These are phyloP conservation scores for Tribolium castaneum DNA, from an alignment of 1,140 invertebrate species.

Conservation along the genomic window DNA sequence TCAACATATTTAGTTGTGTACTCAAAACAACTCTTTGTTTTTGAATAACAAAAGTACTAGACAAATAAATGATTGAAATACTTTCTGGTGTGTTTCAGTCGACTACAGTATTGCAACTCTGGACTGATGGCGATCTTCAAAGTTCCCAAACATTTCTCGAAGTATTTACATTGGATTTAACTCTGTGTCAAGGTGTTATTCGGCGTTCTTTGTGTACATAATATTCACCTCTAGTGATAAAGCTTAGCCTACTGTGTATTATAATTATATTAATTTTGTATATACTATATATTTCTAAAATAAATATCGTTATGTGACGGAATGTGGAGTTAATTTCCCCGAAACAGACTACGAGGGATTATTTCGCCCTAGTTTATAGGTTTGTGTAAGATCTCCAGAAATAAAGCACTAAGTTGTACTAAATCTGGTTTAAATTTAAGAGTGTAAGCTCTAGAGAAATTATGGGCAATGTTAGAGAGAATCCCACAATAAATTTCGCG, in stretches of 20 bases:
- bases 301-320: background rate
- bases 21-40: background rate
- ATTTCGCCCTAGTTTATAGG: background rate
- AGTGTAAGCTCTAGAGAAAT: background rate
- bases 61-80: background rate
- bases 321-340: background rate
- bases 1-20: background rate
- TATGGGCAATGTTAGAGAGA: background rate
- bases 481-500: background rate
- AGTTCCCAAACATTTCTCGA: background rate
- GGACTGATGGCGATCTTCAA: background rate
- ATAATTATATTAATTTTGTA: slow-evolving; percentile 23
- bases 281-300: slow-evolving; percentile 20
- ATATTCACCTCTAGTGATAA: background rate
- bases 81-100: background rate
- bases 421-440: background rate
- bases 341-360: background rate
- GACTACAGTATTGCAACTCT: background rate
- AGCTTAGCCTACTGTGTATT: slow-evolving; percentile 20
- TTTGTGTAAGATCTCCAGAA: background rate
- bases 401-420: background rate
- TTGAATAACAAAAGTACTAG: background rate
- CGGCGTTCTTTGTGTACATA: slow-evolving; percentile 18
- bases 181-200: background rate
- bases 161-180: background rate